Percentiles rank a stretch among this genome's conserved stretches.
Conservation (phyloP, 1,140 invertebrate species). For the Drosophila ironensis region DNA sequence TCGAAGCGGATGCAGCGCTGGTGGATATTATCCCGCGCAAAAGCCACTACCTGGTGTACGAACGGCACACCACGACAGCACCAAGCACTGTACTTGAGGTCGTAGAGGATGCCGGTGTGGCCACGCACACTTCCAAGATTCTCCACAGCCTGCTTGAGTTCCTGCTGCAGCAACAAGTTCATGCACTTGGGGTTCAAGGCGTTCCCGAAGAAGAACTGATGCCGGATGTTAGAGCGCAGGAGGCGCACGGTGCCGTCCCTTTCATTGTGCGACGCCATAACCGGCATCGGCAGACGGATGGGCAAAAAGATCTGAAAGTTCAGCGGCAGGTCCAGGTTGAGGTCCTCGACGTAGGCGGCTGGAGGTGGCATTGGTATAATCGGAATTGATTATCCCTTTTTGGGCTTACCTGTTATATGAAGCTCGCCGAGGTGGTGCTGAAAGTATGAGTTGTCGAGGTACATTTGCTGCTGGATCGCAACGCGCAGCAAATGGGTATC, state of each 20-base stretch:
- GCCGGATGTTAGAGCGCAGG: background rate
- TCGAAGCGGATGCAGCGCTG: slow-evolving; percentile 36
- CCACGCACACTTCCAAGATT: background rate
- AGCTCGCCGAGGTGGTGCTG: background rate
- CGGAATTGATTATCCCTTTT: too few species aligned
- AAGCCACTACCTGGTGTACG: slow-evolving; percentile 34
- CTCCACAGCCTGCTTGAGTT: slow-evolving; percentile 10
- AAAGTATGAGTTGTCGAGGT: background rate
- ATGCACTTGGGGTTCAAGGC: slow-evolving; percentile 29
- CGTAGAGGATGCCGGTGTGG: slow-evolving; percentile 3
- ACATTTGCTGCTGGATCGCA: background rate
- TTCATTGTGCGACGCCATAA: slow-evolving; percentile 20
- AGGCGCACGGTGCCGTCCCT: slow-evolving; percentile 19
- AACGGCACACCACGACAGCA: slow-evolving; percentile 18
- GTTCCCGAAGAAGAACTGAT: slow-evolving; percentile 50
- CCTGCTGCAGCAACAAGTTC: slow-evolving; percentile 31
- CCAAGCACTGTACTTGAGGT: slow-evolving; percentile 17
- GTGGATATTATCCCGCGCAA: background rate
- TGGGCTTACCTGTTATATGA: background rate
- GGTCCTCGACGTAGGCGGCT: slow-evolving; percentile 26
- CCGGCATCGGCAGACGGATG: slow-evolving; percentile 17
- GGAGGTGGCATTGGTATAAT: too few species aligned
- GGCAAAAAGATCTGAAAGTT: slow-evolving; percentile 49
- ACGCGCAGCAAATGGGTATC: background rate
- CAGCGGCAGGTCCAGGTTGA: slow-evolving; percentile 38